Evolutionary conservation across 1,140 invertebrate species (phyloP), one percentile per base, ranked within the genome.

Genomic region (Sweltsa coloradensis): DNA sequence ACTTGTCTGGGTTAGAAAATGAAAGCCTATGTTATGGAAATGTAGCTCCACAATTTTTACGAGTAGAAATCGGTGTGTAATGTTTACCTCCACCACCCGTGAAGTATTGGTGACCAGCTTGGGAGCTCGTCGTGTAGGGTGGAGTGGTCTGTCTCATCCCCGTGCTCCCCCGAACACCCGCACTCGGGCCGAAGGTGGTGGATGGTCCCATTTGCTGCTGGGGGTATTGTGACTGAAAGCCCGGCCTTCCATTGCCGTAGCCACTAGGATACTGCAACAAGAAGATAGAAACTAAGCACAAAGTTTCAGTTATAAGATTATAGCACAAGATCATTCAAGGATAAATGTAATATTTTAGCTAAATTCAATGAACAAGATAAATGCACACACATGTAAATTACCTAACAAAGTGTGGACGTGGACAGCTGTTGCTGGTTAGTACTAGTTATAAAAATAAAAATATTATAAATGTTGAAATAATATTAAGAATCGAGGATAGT

Each of bases 161-260:
- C 47, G 60, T 67, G 24, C 61, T 64, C 50, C 70, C 66, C 63
- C 71, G 69, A 22, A 60, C 56, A 18, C 65, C 54, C 22, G 63
- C 63, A 36, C 71, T 70, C 53, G 56, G 13, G 51, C 51, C 45
- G 27, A 58, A 55, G 1, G 34, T 36, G n/a, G 22, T 41, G 1
- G 50, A 40, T 2, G 56, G 54, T n/a, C 54, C 42, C 50, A 59
- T 54, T 42, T 80, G 78, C 56, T 81, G 78, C n/a, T 74, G 70
- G 19, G 76, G 77, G 57, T 81, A 81, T 55, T 81, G 79, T 18
- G 68, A 70, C 57, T 79, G 77, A 61, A 81, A 83, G 37, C 67
- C 72, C 3, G 79, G 76, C 52, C 78, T 67, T 11, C 74, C 55
- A 16, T 60, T 57, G 24, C 69, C 68, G 53, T 75, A 69, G 16